Percentiles rank a stretch among this genome's conserved stretches.
These are phyloP conservation scores for Dynastes grantii DNA, from an alignment of 2,888 invertebrate genomes.

Conservation along the genomic window DNA sequence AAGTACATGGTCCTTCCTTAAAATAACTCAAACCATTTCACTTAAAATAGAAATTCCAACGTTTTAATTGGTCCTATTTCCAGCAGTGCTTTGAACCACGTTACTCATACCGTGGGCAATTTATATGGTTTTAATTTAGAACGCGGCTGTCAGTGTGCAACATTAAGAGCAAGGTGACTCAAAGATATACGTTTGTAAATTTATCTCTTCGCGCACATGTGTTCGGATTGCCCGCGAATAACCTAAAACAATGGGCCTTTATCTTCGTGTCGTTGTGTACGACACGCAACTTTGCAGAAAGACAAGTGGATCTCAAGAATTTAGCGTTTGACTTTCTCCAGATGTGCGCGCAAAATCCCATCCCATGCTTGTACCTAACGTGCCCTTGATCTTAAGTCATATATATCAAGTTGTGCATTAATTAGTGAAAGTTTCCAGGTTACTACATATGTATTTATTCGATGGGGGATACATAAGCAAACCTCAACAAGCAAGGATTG, in stretches of 20 bases:
- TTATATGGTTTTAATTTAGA: conserved; percentile 40
- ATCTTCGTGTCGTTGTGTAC: conserved; percentile 5
- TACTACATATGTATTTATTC: conserved; percentile 4
- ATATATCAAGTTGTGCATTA: conserved; percentile 2
- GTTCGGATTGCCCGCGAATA: not conserved
- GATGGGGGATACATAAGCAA: not conserved
- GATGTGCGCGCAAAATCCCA: not conserved
- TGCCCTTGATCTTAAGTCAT: conserved; percentile 41
- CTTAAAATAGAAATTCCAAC: conserved; percentile 41
- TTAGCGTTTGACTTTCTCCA: conserved; percentile 17
- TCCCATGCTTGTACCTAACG: not conserved
- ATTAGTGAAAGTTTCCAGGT: conserved; percentile 34
- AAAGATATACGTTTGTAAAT: conserved; percentile 28
- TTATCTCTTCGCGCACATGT: conserved; percentile 29
- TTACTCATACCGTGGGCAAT: conserved; percentile 15
- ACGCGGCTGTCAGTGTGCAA: not conserved
- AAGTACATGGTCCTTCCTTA: not conserved
- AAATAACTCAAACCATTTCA: conserved; percentile 2
- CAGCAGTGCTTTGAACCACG: not conserved
- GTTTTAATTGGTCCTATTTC: conserved; percentile 20
- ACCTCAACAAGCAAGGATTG: conserved; percentile 1
- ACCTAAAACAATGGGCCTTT: conserved; percentile 7
- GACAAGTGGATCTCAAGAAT: conserved; percentile 2
- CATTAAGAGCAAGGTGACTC: conserved; percentile 42
- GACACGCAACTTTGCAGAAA: not conserved